Conservation (phyloP, 2,888 invertebrate genomes). For the Zele albiditarsus region DNA sequence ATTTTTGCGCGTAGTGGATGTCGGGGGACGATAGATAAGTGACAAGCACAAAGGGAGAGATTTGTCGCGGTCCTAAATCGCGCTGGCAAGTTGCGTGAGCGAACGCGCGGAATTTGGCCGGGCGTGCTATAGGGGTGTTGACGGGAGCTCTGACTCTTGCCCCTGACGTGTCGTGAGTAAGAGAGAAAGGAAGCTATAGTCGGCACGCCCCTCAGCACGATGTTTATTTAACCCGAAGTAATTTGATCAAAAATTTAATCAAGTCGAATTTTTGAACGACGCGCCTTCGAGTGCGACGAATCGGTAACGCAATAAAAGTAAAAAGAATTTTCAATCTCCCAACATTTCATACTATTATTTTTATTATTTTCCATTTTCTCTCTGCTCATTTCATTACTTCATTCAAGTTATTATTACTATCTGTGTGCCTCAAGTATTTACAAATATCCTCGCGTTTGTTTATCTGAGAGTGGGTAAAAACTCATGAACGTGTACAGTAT, state of each 20-base stretch:
- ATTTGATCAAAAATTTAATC: slow-evolving; percentile 73
- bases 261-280: slow-evolving; percentile 70
- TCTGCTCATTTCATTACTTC: slow-evolving; percentile 33
- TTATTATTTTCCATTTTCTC: slow-evolving; percentile 14
- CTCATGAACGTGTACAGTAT: no score
- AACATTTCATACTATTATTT: slow-evolving; percentile 6
- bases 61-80: slow-evolving; percentile 50
- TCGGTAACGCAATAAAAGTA: slow-evolving; percentile 69
- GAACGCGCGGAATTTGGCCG: slow-evolving; percentile 61
- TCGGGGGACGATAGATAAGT: slow-evolving; percentile 37
- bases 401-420: neutral
- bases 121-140: slow-evolving; percentile 42
- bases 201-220: slow-evolving; percentile 50
- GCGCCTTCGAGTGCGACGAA: slow-evolving; percentile 65
- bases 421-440: neutral
- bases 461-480: no score
- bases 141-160: slow-evolving; percentile 33
- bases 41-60: slow-evolving; percentile 48
- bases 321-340: slow-evolving; percentile 52
- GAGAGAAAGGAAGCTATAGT: slow-evolving; percentile 23
- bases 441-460: no score
- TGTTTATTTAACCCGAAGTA: slow-evolving; percentile 72
- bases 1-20: neutral
- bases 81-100: slow-evolving; percentile 54
- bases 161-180: slow-evolving; percentile 25